Percentiles rank a stretch among this genome's conserved stretches.
Conservation (phyloP, 2,797 vertebrate genomes). For the Phylloscopus collybita region DNA sequence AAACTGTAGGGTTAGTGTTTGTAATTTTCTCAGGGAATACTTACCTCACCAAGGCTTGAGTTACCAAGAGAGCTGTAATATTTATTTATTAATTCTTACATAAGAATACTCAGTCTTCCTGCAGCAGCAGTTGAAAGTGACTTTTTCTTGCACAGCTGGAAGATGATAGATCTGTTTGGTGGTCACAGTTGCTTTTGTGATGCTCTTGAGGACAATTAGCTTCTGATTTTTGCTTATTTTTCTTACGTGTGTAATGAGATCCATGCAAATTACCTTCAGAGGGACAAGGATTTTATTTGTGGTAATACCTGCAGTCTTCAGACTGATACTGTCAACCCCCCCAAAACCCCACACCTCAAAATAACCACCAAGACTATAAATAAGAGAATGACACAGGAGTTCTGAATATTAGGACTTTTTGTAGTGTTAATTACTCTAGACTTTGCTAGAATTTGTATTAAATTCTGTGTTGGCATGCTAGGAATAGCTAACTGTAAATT, state of each 20-base stretch:
- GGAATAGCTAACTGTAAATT: not conserved
- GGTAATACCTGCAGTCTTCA: not conserved
- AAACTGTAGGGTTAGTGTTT: not conserved
- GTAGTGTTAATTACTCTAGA: not conserved
- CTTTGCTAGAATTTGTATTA: not conserved
- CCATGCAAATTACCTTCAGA: not conserved
- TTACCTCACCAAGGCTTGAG: not conserved
- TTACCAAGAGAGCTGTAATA: not conserved
- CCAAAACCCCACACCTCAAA: not conserved
- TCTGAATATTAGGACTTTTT: not conserved
- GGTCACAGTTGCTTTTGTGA: not conserved
- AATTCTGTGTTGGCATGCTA: not conserved
- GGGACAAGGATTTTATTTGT: not conserved
- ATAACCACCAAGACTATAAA: not conserved
- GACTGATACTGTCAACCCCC: not conserved
- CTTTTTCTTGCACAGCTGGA: not conserved
- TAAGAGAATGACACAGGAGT: not conserved
- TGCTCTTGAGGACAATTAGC: not conserved
- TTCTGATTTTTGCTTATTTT: not conserved
- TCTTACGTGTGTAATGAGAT: not conserved
- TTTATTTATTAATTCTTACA: not conserved
- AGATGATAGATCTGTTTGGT: not conserved
- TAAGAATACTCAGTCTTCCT: not conserved
- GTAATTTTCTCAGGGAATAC: not conserved
- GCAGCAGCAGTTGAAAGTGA: not conserved